Percentiles rank a stretch among this genome's conserved stretches.
Conservation (phyloP, 2,888 invertebrate species). For the Clunio marinus region DNA sequence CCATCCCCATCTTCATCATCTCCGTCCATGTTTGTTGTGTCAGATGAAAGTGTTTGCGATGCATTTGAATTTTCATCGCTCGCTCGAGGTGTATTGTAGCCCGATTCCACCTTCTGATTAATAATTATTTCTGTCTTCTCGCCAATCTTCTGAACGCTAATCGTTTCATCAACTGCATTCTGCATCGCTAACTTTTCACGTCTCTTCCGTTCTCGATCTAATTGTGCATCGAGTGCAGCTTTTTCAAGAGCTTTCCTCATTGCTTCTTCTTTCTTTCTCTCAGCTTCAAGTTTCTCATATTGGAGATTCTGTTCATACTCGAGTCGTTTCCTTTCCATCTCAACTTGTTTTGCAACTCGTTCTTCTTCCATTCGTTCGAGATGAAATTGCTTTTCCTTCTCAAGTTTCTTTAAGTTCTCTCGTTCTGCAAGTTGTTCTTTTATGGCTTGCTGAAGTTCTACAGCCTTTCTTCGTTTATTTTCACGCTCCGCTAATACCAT, state of each 20-base stretch:
- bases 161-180: constrained; percentile 29
- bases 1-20: constrained; percentile 43
- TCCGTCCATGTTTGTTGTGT: constrained; percentile 44
- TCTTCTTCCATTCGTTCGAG: constrained; percentile 81
- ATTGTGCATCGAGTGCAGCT: constrained; percentile 68
- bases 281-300: constrained; percentile 66
- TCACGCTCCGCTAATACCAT: constrained; percentile 76
- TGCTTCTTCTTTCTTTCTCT: constrained; percentile 68
- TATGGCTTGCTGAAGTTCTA: constrained; percentile 82
- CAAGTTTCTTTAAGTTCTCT: constrained; percentile 69
- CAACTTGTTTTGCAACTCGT: constrained; percentile 68
- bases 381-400: constrained; percentile 65
- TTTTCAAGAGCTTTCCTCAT: constrained; percentile 73
- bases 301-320: constrained; percentile 66
- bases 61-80: background rate
- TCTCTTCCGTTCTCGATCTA: constrained; percentile 59
- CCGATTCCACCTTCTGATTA: constrained; percentile 5
- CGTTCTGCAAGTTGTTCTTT: constrained; percentile 79
- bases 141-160: constrained; percentile 34
- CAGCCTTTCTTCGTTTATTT: constrained; percentile 72
- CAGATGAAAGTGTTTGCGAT: background rate
- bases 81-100: background rate
- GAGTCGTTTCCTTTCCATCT: constrained; percentile 62
- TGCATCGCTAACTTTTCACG: constrained; percentile 43
- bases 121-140: constrained; percentile 34